A percentile compares a stretch with the other conserved stretches of the same genome.
Conservation (phyloP, 2,113 vertebrate genomes). For the Hassar affinis region DNA sequence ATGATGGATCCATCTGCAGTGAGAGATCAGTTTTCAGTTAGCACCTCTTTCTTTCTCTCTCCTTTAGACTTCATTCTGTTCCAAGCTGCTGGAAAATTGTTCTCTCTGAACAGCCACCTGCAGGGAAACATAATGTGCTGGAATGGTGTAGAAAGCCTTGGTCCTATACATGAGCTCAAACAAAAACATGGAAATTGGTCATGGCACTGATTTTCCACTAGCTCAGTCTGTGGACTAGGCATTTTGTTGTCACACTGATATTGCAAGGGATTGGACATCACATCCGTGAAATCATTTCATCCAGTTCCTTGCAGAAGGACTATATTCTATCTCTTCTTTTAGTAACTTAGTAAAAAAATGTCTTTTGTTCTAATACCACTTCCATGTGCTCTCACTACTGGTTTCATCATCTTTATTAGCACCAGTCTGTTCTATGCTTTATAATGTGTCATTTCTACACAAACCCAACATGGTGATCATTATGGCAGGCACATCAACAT, state of each 20-base stretch:
- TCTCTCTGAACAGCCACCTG: neutral
- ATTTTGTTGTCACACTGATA: neutral
- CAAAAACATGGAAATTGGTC: neutral
- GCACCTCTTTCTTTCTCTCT: neutral
- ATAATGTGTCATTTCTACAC: neutral
- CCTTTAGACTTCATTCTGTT: neutral
- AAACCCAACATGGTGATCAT: neutral
- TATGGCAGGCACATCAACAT: neutral
- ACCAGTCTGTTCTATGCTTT: neutral
- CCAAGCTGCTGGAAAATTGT: neutral
- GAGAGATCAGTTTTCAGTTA: conserved; percentile 4
- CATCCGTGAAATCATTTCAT: neutral
- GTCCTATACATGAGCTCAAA: neutral
- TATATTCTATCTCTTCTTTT: neutral
- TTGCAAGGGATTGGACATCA: neutral
- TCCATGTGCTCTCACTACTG: neutral
- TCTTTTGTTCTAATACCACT: neutral
- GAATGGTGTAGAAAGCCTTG: neutral
- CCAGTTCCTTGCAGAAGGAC: neutral
- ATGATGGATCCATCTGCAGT: neutral
- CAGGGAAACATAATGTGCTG: conserved; percentile 14
- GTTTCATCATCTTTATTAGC: neutral
- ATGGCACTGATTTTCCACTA: neutral
- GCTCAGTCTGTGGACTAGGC: neutral
- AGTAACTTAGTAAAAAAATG: neutral